Evolutionary conservation across 2,113 vertebrate genomes (phyloP).

Genomic region (Rhegmatorhina hoffmannsi): DNA sequence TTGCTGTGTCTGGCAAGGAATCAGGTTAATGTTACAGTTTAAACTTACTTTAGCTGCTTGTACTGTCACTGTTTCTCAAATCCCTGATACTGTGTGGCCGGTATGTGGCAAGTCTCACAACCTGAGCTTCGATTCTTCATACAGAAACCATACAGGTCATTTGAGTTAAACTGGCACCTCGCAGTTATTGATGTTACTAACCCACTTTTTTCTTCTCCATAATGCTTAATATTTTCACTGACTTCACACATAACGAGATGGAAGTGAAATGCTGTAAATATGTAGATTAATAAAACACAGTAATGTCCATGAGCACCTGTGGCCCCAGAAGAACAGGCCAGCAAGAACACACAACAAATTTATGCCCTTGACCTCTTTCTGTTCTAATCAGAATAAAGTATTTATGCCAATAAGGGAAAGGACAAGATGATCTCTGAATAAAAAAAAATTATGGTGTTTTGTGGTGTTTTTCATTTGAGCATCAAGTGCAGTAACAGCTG

Average conservation of each 20-base stretch:
- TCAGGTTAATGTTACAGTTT: neutral
- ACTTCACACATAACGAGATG: neutral
- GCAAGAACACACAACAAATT: neutral
- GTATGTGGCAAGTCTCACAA: neutral
- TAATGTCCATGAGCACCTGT: neutral
- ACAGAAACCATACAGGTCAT: fast-evolving
- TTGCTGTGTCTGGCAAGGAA: neutral
- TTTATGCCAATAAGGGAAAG: neutral
- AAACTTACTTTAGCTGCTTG: neutral
- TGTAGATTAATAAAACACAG: fast-evolving
- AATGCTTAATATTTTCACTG: neutral
- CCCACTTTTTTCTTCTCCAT: neutral
- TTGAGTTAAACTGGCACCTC: neutral
- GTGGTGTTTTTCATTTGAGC: neutral
- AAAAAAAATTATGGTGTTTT: neutral
- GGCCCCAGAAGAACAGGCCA: neutral
- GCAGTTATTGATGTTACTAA: neutral
- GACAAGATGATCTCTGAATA: neutral
- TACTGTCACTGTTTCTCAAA: neutral
- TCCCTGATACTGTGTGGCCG: too few relatives aligned
- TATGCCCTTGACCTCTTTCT: neutral
- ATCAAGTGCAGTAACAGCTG: neutral
- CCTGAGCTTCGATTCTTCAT: neutral
- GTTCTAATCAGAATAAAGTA: neutral
- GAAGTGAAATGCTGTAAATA: neutral